Evolutionary conservation across 2,113 vertebrate species (phyloP), one percentile per base, ranked within the genome.

Genomic region (Rhinoderma darwinii): DNA sequence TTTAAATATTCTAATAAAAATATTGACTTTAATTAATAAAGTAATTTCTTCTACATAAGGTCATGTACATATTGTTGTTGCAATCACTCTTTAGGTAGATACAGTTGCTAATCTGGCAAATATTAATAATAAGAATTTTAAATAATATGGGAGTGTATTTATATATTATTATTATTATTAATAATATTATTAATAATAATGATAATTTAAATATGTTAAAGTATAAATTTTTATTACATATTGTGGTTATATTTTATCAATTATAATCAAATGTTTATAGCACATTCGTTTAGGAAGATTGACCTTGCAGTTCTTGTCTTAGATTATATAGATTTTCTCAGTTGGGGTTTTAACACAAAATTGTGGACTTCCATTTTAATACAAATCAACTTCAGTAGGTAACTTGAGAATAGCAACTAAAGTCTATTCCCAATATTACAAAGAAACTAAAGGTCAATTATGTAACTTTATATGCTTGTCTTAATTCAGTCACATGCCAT

Each of bases 391-490:
- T 32, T n/a, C 14, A 79, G 20, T 37, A 25, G 37, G 61, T 44
- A 70, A 59, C 14, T 54, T n/a, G 18, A 86, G 56, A 75, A 61
- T 32, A 76, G 20, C 37, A 39, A 61, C 51, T 61, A 20, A 43
- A 41, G 73, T 18, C 73, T n/a, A 44, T 84, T 61, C 51, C 54
- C 43, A 51, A 50, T 86, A 78, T 39, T 50, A 43, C 70, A 54
- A 86, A 77, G 66, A 87, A 51, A 61, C 50, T 35, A 82, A 61
- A 81, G 76, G 85, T 87, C 85, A 81, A 81, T 86, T 86, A 86
- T 56, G 74, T 51, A 73, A 86, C 59, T 68, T 78, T 86, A 66
- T 79, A 63, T 59, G 63, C 44, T 54, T 54, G 6, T 22, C 72
- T 43, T 35, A 79, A 72, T 82, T 56, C 50, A 72, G 50, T 82